Conservation (phyloP, 1,140 invertebrate genomes). For the Neodiprion virginianus region DNA sequence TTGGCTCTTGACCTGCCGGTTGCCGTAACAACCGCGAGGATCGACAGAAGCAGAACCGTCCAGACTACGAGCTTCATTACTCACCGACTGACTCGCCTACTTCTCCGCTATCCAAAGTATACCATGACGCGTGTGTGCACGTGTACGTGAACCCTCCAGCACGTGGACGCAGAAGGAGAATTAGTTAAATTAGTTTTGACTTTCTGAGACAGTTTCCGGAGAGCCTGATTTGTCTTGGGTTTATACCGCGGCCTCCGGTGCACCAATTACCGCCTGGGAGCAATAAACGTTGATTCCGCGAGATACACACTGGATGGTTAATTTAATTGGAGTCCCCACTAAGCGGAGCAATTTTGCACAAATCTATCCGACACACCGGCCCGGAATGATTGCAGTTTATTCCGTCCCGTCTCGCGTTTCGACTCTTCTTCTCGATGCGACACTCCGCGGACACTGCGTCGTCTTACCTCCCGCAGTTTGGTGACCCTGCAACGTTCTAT, state of each 20-base stretch:
- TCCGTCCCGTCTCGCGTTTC: neutral
- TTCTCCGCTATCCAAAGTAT: neutral
- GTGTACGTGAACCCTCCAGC: slow-evolving; percentile 20
- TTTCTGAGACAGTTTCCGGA: slow-evolving; percentile 22
- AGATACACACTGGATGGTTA: slow-evolving; percentile 20
- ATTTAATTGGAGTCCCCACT: slow-evolving; percentile 4
- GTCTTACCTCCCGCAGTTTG: neutral
- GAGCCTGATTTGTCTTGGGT: slow-evolving; percentile 31
- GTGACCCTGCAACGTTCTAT: neutral
- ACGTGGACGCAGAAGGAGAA: slow-evolving; percentile 16
- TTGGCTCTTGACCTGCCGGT: neutral
- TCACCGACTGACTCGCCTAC: neutral
- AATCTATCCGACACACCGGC: neutral
- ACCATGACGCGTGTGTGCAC: neutral
- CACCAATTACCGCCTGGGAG: slow-evolving; percentile 37
- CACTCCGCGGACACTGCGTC: neutral
- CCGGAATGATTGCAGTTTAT: neutral
- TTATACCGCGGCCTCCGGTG: slow-evolving; percentile 21
- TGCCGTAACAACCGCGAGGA: neutral
- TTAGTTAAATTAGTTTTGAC: slow-evolving; percentile 30
- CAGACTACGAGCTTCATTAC: slow-evolving; percentile 2
- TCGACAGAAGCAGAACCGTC: neutral
- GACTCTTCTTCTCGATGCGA: neutral
- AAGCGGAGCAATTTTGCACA: slow-evolving; percentile 2
- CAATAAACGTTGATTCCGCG: slow-evolving; percentile 34